Evolutionary conservation across 2,797 vertebrate genomes (phyloP), one percentile per base, ranked within the genome.

Genomic region (Poeciliopsis infans): DNA sequence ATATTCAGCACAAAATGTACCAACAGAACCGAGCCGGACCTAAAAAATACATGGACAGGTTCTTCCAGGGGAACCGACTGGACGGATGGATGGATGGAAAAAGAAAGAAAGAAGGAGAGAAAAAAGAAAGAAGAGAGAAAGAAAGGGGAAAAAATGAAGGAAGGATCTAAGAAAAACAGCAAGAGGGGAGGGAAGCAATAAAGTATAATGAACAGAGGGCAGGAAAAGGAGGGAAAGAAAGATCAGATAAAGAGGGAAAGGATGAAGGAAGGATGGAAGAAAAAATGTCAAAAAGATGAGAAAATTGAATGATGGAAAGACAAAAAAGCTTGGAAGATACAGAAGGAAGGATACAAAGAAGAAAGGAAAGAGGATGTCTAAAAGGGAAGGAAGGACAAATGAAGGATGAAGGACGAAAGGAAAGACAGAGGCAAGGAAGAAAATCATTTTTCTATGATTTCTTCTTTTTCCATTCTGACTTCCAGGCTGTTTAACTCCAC

Each of bases 1-100:
- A 53, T 82, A 68, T 79, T 69, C 46, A 84, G 88, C 57, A 88
- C 90, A 90, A 49, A 86, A 81, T 87, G 88, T 89, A 79, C 84
- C 76, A 25, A 0, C 5, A n/a, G 76, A 41, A 12, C 18, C 33
- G 47, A 46, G n/a, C 77, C 49, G n/a, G 25, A 57, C 25, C 11
- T 57, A 12, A 12, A 57, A 57, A 13, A 64, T 2, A 18, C 31
- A 64, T 64, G 61, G 16, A 20, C 15, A 31, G 4, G 61, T 20
- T 36, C 6, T 33, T 7, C 15, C 61, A 61, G 16, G 15, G 57
- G 57, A 31, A 31, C 57, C 5, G 11, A 64, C 31, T 16, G 28
- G 28, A 33, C 1, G 16, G 5, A 31, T 6, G 57, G 6, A 6
- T 0, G 31, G 59, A 64, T 0, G 31, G 57, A 61, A 0, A 13